These are phyloP conservation scores for Alces alces DNA, from an alignment of 2,113 vertebrate species.

Conservation along the genomic window DNA sequence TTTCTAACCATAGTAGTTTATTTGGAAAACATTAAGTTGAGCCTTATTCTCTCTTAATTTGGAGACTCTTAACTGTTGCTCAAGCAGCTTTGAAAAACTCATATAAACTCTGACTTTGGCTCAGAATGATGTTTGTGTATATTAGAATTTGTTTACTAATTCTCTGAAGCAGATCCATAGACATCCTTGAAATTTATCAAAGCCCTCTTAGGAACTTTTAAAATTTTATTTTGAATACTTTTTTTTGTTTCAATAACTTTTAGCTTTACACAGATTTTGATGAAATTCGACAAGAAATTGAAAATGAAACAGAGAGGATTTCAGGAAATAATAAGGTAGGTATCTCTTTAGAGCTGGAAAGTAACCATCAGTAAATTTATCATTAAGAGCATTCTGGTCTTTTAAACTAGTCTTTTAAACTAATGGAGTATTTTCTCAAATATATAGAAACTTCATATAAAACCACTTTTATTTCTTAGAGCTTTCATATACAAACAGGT, in stretches of 20 bases:
- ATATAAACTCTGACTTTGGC: neutral
- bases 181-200: neutral
- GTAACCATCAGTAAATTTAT: neutral
- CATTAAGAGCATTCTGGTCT: neutral
- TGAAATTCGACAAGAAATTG: slow-evolving; percentile 97
- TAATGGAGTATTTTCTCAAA: neutral
- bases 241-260: slow-evolving; percentile 58
- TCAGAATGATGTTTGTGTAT: neutral
- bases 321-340: slow-evolving; percentile 97
- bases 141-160: slow-evolving; percentile 9
- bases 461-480: neutral
- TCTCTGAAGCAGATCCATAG: neutral
- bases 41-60: neutral
- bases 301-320: slow-evolving; percentile 95
- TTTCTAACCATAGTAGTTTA: slow-evolving; percentile 7
- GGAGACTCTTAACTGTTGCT: slow-evolving; percentile 15
- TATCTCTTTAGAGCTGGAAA: neutral
- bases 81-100: slow-evolving; percentile 4
- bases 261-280: slow-evolving; percentile 96
- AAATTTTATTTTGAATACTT: neutral
- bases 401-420: neutral
- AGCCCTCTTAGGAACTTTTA: neutral
- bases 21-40: slow-evolving; percentile 19
- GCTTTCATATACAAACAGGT: neutral
- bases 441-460: slow-evolving; percentile 14